A percentile compares a stretch with the other conserved stretches of the same genome.
phyloP scores from a whole-genome alignment of 2,113 vertebrate species.

The Apodemus speciosus region DNA sequence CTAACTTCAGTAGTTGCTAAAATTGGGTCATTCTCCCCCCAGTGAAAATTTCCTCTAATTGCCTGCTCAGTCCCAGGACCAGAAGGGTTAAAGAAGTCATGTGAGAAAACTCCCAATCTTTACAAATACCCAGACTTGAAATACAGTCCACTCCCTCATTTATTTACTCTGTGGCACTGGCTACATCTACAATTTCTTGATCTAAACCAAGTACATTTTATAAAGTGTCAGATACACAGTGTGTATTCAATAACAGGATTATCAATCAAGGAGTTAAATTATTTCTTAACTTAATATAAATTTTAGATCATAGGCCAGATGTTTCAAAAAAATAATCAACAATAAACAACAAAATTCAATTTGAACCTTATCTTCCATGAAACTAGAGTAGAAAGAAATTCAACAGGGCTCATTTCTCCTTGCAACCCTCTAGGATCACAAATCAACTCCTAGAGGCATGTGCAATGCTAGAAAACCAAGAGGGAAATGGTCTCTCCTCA shows the following conservation, averaged over 20 bases:
- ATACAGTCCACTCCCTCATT: background rate
- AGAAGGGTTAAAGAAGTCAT: background rate
- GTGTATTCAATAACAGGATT: background rate
- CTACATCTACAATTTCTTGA: background rate
- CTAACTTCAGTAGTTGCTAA: background rate
- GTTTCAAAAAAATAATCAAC: constrained; percentile 41
- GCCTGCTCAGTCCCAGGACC: background rate
- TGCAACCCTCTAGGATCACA: background rate
- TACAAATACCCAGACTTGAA: background rate
- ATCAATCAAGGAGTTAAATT: background rate
- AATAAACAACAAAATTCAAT: constrained; percentile 44
- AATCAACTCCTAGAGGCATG: background rate
- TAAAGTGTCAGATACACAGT: background rate
- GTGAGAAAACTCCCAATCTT: background rate
- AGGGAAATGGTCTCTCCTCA: background rate
- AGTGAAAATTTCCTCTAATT: background rate
- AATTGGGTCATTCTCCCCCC: background rate
- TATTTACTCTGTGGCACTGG: background rate
- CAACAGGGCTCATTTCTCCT: background rate
- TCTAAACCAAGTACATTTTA: background rate
- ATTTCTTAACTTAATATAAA: constrained; percentile 11
- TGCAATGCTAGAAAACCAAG: background rate
- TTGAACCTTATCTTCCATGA: background rate
- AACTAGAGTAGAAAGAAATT: constrained; percentile 21
- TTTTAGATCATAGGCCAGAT: background rate